phyloP scores from a whole-genome alignment of 1,140 invertebrate species.

The Euschistus heros region DNA sequence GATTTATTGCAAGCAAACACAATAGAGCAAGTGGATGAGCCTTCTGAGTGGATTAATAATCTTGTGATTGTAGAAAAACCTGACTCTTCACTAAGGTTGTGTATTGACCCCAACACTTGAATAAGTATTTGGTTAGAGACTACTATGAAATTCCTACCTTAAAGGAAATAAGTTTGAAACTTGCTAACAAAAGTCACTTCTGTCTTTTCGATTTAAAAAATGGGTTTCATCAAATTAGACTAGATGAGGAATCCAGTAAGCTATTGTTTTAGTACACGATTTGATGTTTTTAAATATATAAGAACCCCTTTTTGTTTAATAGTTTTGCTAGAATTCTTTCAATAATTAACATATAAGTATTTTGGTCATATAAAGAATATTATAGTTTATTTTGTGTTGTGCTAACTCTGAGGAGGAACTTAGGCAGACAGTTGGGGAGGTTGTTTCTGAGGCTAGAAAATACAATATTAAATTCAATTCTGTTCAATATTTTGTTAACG shows the following conservation, averaged over 20 bases:
- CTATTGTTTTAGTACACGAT: slow-evolving; percentile 8
- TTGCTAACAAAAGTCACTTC: slow-evolving; percentile 13
- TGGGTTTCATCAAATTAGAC: background rate
- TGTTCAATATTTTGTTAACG: slow-evolving; percentile 24
- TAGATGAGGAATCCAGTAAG: slow-evolving; percentile 10
- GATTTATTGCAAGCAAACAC: slow-evolving; percentile 28
- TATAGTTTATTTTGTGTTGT: slow-evolving; percentile 31
- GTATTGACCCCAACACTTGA: slow-evolving; percentile 34
- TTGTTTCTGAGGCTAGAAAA: slow-evolving; percentile 31
- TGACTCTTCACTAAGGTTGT: slow-evolving; percentile 34
- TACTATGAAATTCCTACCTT: slow-evolving; percentile 16
- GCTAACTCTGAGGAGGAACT: slow-evolving; percentile 28
- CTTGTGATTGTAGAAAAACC: too few species aligned
- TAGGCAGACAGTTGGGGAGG: slow-evolving; percentile 29
- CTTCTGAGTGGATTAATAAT: too few species aligned
- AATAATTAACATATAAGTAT: slow-evolving; percentile 26
- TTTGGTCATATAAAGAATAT: slow-evolving; percentile 19
- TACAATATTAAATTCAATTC: slow-evolving; percentile 36
- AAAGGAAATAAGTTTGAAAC: slow-evolving; percentile 18
- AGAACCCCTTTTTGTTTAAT: slow-evolving; percentile 26
- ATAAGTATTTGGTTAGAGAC: slow-evolving; percentile 27
- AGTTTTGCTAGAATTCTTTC: slow-evolving; percentile 24
- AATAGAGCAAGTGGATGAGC: slow-evolving; percentile 33
- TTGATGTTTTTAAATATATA: slow-evolving; percentile 16
- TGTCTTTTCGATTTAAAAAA: slow-evolving; percentile 16